Evolutionary conservation across 2,113 vertebrate species (phyloP), one percentile per base, ranked within the genome.

Genomic region (Albula glossodonta): DNA sequence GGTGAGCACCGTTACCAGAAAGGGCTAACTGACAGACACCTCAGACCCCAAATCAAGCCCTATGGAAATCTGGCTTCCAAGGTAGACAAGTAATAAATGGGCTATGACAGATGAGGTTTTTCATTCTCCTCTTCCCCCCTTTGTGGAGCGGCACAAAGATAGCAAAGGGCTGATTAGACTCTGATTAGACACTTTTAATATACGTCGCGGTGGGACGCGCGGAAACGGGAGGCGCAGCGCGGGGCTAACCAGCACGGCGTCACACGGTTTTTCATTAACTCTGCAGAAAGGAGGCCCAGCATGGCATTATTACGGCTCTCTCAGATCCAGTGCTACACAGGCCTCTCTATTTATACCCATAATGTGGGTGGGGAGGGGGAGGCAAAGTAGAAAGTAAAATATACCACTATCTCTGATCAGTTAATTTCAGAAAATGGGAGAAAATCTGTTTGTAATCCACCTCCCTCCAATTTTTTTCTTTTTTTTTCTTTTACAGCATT

Each of bases 191-290:
- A 88, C 91, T 94, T 94, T 95, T 94, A 95, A 95, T 94, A 92
- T 93, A 82, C 95, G 90, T 92, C 92, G 91, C 94, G 90, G 91
- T 83, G 92, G 88, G 93, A 91, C 88, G 87, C 31, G 87, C 25
- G 86, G 92, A 90, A 92, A 70, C 63, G 93, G 88, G 89, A 91
- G 90, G 89, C 89, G 91, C 91, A 94, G 91, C 92, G 88, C 90
- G 91, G 5, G 41, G 92, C 91, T 90, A 94, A 87, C 91, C 92
- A 88, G 90, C 91, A 88, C 86, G 94, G 91, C 87, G 92, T 89
- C 94, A 94, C 90, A 93, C 92, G 94, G 93, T 87, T 93, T 95
- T 96, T 96, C 94, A 96, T 95, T 96, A 95, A 95, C 93, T 95
- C 91, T 94, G 92, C 90, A 92, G 94, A 94, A 94, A 95, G 90